Percentiles rank a stretch among this genome's conserved stretches.
phyloP scores from a whole-genome alignment of 2,797 vertebrate genomes.

The Eupleurogrammus muticus region DNA sequence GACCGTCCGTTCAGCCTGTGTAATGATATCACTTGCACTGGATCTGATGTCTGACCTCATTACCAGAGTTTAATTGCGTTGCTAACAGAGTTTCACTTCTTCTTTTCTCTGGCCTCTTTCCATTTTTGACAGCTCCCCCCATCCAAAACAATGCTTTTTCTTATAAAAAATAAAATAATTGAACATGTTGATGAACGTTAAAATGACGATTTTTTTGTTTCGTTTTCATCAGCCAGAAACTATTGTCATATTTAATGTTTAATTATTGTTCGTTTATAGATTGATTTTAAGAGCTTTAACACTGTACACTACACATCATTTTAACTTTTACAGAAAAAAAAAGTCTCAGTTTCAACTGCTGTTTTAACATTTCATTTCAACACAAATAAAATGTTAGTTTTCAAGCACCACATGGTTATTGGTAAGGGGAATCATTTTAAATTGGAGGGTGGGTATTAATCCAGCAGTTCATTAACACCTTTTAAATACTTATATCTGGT shows the following conservation, averaged over 20 bases:
- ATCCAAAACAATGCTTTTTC: conserved; percentile 86
- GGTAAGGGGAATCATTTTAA: conserved; percentile 66
- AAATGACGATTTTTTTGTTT: too few relatives aligned
- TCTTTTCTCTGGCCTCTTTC: conserved; percentile 91
- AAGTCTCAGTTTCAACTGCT: neutral
- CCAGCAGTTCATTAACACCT: conserved; percentile 82
- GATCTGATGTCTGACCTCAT: conserved; percentile 99
- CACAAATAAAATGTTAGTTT: conserved; percentile 9
- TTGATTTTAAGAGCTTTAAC: neutral
- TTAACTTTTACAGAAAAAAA: neutral
- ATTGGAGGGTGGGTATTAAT: conserved; percentile 58
- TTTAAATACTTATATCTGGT: conserved; percentile 75
- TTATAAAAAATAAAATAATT: conserved; percentile 89
- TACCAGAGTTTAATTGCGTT: conserved; percentile 99
- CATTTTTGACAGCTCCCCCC: conserved; percentile 87
- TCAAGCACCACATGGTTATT: conserved; percentile 54
- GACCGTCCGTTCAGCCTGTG: conserved; percentile 89
- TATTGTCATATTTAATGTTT: neutral
- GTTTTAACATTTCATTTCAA: conserved; percentile 7
- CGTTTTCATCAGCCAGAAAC: too few relatives aligned
- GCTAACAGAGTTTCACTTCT: conserved; percentile 95
- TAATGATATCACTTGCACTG: conserved; percentile 98
- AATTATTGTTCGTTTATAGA: neutral
- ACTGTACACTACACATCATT: neutral
- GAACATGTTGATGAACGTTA: too few relatives aligned